Conservation (phyloP, 53 echinoderm and acorn worm species). For the Crossaster papposus region DNA sequence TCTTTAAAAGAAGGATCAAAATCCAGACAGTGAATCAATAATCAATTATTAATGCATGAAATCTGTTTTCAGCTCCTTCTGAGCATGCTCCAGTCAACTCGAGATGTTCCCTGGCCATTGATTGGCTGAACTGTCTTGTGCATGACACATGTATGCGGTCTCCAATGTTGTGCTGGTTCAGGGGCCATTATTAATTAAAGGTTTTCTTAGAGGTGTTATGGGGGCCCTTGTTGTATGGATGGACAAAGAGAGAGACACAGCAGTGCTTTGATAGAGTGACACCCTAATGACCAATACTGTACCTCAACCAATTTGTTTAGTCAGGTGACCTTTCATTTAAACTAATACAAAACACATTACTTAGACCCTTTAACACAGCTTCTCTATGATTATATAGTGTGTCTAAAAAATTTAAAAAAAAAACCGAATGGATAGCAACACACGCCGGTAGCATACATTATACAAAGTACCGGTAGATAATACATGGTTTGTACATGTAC, state of each 20-base stretch:
- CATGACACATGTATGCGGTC: not conserved
- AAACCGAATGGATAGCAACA: too few relatives aligned
- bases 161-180: conserved; percentile 36
- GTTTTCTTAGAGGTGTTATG: conserved; percentile 23
- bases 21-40: conserved; percentile 46
- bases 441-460: too few relatives aligned
- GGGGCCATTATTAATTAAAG: conserved; percentile 53
- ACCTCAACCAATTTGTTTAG: not conserved
- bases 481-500: too few relatives aligned
- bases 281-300: not conserved
- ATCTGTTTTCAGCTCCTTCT: not conserved
- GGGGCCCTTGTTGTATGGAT: conserved; percentile 2
- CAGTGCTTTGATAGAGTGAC: not conserved
- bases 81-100: conserved; percentile 27
- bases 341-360: too few relatives aligned
- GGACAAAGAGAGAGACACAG: conserved; percentile 21
- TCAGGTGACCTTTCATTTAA: too few relatives aligned
- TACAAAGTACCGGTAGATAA: too few relatives aligned
- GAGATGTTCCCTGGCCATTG: not conserved
- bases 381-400: too few relatives aligned
- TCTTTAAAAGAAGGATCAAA: conserved; percentile 11
- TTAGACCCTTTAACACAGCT: too few relatives aligned
- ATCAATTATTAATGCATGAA: conserved; percentile 61
- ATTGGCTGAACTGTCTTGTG: conserved; percentile 11
- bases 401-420: too few relatives aligned